Conservation (phyloP, 2,888 invertebrate genomes). For the Heliconius erato region DNA sequence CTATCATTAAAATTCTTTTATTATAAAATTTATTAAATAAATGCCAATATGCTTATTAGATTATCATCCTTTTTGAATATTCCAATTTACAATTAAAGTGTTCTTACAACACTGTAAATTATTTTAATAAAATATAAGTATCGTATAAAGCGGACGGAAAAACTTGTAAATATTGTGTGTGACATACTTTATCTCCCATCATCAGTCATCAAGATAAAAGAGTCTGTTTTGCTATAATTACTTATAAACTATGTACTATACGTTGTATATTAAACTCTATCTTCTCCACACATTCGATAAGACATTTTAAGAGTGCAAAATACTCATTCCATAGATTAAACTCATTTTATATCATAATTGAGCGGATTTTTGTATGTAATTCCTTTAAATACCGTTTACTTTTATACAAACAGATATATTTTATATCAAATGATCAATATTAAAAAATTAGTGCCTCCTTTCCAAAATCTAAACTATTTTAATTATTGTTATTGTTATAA, state of each 20-base stretch:
- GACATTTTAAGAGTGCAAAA: neutral
- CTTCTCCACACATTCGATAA: constrained; percentile 11
- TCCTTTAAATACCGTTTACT: neutral
- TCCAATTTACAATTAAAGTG: too few relatives aligned
- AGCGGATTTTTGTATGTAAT: neutral
- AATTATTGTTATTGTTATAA: too few relatives aligned
- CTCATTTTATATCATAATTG: neutral
- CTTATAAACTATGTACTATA: constrained; percentile 26
- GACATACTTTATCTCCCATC: constrained; percentile 49
- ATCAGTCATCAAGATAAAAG: constrained; percentile 72
- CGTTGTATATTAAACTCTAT: constrained; percentile 8
- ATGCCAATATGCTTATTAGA: too few relatives aligned
- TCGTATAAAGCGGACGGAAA: neutral
- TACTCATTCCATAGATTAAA: neutral
- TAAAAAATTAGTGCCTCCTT: neutral
- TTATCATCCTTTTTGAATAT: too few relatives aligned
- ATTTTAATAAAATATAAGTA: neutral
- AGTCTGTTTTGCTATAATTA: constrained; percentile 56
- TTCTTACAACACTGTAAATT: neutral
- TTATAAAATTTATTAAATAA: too few relatives aligned
- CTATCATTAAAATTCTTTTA: too few relatives aligned
- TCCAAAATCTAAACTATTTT: too few relatives aligned
- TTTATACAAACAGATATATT: neutral
- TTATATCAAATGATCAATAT: neutral
- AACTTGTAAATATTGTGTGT: constrained; percentile 21